These are phyloP conservation scores for Parthenolecanium corni DNA, from an alignment of 2,888 invertebrate genomes.

Conservation along the genomic window DNA sequence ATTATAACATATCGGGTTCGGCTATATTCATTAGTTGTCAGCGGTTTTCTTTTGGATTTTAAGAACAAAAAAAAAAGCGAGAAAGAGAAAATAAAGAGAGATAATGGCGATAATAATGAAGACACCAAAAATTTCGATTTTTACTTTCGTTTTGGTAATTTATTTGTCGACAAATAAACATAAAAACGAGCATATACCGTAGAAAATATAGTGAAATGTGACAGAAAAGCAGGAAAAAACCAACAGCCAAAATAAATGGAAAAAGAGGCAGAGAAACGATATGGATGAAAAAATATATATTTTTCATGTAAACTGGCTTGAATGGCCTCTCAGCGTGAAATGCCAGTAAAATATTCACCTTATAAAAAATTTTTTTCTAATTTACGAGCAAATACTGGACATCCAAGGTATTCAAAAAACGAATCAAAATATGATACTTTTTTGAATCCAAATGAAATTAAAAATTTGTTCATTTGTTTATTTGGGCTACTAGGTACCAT, in stretches of 20 bases:
- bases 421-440: slow-evolving; percentile 5
- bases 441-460: no score
- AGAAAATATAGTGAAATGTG: background rate
- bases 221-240: background rate
- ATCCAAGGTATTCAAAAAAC: no score
- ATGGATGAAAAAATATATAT: no score
- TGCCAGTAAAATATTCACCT: background rate
- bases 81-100: background rate
- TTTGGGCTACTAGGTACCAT: no score
- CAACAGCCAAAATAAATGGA: background rate
- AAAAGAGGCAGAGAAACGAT: background rate
- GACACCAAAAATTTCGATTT: no score
- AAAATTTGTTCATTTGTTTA: no score
- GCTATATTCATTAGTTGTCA: background rate
- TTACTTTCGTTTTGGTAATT: background rate
- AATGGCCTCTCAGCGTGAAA: background rate
- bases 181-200: background rate
- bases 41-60: background rate
- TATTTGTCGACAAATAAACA: background rate
- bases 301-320: background rate
- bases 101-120: no score
- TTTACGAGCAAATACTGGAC: background rate
- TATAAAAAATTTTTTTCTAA: slow-evolving; percentile 10
- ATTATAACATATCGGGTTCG: no score
- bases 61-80: background rate